phyloP scores from a whole-genome alignment of 2,888 invertebrate species.

The Eudemis profundana region DNA sequence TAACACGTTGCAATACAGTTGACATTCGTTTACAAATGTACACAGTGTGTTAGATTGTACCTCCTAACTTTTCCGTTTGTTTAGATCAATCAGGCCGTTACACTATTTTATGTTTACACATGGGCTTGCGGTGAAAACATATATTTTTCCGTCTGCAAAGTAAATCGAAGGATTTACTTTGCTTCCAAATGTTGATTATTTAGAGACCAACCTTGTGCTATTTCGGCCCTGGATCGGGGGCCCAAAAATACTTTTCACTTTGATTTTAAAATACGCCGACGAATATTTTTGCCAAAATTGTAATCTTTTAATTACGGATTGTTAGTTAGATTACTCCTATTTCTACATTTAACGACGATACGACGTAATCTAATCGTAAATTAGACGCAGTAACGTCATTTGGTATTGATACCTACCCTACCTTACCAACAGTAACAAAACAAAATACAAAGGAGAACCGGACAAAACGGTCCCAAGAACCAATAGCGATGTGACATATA shows the following conservation, averaged over 20 bases:
- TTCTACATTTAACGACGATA: no score
- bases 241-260: slow-evolving; percentile 66
- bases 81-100: slow-evolving; percentile 31
- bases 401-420: no score
- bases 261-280: slow-evolving; percentile 65
- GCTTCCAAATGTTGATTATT: slow-evolving; percentile 66
- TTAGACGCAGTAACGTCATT: no score
- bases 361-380: no score
- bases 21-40: no score
- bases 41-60: no score
- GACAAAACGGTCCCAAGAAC: no score
- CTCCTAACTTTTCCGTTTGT: slow-evolving; percentile 16
- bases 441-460: no score
- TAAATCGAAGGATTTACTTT: slow-evolving; percentile 65
- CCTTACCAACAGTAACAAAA: no score
- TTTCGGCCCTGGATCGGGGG: slow-evolving; percentile 66
- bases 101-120: slow-evolving; percentile 35
- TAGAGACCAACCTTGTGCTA: slow-evolving; percentile 75
- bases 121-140: slow-evolving; percentile 34
- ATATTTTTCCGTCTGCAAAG: slow-evolving; percentile 52
- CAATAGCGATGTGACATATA: no score
- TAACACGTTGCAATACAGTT: no score
- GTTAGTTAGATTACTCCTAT: no score
- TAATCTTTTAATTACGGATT: slow-evolving; percentile 3
- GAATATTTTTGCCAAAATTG: slow-evolving; percentile 44